A percentile compares a stretch with the other conserved stretches of the same genome.
Evolutionary conservation across 2,113 vertebrate genomes (phyloP).

Genomic region (Solea solea): DNA sequence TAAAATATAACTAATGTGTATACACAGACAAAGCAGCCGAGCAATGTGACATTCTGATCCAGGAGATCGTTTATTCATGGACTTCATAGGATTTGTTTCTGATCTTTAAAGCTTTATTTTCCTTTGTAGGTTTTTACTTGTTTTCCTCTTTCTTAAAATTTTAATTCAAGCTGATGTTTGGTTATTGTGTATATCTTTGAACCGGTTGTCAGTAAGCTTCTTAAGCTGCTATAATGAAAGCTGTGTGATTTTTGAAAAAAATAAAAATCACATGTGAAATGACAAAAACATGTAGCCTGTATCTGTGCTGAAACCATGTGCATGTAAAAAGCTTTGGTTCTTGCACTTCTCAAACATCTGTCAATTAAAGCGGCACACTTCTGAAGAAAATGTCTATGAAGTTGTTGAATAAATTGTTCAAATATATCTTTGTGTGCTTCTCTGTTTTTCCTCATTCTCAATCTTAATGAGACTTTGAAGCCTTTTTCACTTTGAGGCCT

Average conservation of each 20-base stretch:
- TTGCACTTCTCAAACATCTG: conserved; percentile 65
- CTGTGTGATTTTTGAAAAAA: conserved; percentile 81
- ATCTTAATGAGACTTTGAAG: not conserved
- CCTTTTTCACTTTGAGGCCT: too few relatives aligned
- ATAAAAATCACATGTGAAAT: conserved; percentile 81
- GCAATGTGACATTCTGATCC: conserved; percentile 60
- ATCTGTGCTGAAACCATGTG: conserved; percentile 88
- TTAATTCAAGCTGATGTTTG: conserved; percentile 80
- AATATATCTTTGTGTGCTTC: conserved; percentile 22
- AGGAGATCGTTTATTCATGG: conserved; percentile 50
- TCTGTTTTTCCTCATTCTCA: not conserved
- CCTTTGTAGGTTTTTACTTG: conserved; percentile 85
- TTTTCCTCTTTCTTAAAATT: conserved; percentile 80
- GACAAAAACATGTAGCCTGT: conserved; percentile 85
- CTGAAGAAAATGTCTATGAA: conserved; percentile 73
- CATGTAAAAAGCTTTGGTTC: conserved; percentile 85
- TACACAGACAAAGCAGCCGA: conserved; percentile 61
- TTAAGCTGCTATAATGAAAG: conserved; percentile 90
- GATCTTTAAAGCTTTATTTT: conserved; percentile 89
- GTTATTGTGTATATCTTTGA: conserved; percentile 83
- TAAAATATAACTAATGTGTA: conserved; percentile 87
- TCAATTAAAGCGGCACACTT: conserved; percentile 59
- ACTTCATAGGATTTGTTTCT: conserved; percentile 84
- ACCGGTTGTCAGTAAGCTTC: conserved; percentile 86
- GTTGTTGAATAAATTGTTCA: conserved; percentile 81